phyloP scores from a whole-genome alignment of 2,797 vertebrate species.

The Liasis olivaceus region DNA sequence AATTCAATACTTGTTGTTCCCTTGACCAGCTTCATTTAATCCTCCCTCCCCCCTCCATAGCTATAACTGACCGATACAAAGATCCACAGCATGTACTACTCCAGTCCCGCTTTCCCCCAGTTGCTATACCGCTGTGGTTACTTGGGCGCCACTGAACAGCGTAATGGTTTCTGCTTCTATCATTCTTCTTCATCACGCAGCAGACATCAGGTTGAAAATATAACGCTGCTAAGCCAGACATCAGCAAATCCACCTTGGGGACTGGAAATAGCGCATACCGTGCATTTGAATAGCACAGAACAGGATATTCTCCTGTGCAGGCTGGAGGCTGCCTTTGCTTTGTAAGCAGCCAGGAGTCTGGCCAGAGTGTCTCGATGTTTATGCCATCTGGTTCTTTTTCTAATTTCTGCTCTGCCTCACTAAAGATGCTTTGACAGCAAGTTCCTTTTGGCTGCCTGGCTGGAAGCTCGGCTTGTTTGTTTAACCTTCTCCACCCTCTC shows the following conservation, averaged over 20 bases:
- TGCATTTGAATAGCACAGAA: neutral
- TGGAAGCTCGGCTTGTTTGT: slow-evolving; percentile 11
- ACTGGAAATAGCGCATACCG: neutral
- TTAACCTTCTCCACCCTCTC: slow-evolving; percentile 30
- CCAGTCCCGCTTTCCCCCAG: too few species aligned
- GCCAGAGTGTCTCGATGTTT: slow-evolving; percentile 9
- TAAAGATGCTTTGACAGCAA: slow-evolving; percentile 40
- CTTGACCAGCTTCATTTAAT: neutral
- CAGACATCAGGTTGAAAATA: neutral
- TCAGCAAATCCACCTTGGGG: neutral
- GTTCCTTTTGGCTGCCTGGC: slow-evolving; percentile 26
- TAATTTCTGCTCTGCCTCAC: slow-evolving; percentile 20
- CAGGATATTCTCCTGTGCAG: slow-evolving; percentile 19
- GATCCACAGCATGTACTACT: neutral
- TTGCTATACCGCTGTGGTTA: too few species aligned
- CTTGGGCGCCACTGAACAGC: neutral
- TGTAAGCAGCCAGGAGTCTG: neutral
- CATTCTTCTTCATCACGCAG: neutral
- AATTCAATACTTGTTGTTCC: neutral
- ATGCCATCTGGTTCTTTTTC: slow-evolving; percentile 19
- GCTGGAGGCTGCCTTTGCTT: slow-evolving; percentile 6
- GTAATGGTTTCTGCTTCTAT: too few species aligned
- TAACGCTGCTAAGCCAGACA: neutral
- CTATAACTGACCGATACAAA: neutral
- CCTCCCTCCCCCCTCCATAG: too few species aligned